Percentiles rank a stretch among this genome's conserved stretches.
These are phyloP conservation scores for Paramormyrops kingsleyae DNA, from an alignment of 2,113 vertebrate species.

Conservation along the genomic window DNA sequence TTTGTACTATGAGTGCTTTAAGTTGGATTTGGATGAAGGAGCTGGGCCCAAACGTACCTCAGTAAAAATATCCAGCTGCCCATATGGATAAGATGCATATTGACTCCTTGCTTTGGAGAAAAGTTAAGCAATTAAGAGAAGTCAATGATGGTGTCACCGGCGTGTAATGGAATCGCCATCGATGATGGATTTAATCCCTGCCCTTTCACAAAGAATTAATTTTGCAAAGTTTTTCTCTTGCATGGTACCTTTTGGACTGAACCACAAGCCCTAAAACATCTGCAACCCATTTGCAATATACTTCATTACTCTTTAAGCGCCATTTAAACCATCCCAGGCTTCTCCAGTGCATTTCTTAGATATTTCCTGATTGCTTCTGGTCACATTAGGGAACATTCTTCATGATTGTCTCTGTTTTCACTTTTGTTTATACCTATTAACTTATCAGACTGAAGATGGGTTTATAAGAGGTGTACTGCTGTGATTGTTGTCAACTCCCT, in stretches of 20 bases:
- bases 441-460: background rate
- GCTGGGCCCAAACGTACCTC: background rate
- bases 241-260: slow-evolving; percentile 8
- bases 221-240: background rate
- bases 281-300: slow-evolving; percentile 15
- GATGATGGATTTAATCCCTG: background rate
- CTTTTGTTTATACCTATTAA: background rate
- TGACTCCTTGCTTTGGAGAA: background rate
- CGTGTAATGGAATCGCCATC: background rate
- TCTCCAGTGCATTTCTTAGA: slow-evolving; percentile 1
- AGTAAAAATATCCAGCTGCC: background rate
- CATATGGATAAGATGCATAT: background rate
- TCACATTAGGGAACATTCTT: slow-evolving; percentile 1
- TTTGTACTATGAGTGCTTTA: background rate
- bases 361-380: slow-evolving; percentile 8
- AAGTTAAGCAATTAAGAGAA: background rate
- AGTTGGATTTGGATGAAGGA: background rate
- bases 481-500: background rate
- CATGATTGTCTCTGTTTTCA: background rate
- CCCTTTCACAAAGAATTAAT: background rate
- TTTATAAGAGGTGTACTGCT: background rate
- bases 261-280: slow-evolving; percentile 6
- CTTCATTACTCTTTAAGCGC: slow-evolving; percentile 22
- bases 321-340: slow-evolving; percentile 7
- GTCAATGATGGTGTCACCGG: background rate